Base-by-base conservation (phyloP, 1,140 invertebrate species). In the Leptestheria dahalacensis region DNA sequence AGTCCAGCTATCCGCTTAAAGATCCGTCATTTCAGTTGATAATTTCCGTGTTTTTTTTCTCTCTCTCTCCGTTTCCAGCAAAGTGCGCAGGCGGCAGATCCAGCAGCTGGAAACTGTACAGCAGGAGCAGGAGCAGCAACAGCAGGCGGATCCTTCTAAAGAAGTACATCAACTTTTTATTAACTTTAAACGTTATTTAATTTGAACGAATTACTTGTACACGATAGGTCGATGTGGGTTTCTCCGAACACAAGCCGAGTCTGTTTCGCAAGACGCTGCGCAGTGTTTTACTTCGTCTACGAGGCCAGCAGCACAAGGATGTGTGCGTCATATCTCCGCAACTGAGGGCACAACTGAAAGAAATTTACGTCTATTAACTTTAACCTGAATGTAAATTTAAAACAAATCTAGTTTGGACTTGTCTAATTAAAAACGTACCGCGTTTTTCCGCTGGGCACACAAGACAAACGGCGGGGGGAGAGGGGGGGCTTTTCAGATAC, bases 361-460 rank as follows among this genome's bases (percentile, higher is more conserved):
- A 86, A 68, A 89, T 90, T 66, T 90, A 89, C 72, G 87, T 90
- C 65, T 90, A 90, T 75, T 90, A 77, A 81, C 15, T 11, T 11
- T 48, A 46, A 29, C 11, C 18, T n/a, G 48, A 10, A 10, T 20
- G 18, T 6, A 26, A 10, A 11, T n/a, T 55, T n/a, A n/a, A n/a
- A n/a, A n/a, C n/a, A n/a, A n/a, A n/a, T n/a, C n/a, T n/a, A n/a
- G n/a, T n/a, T n/a, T n/a, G n/a, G n/a, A n/a, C n/a, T n/a, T n/a
- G n/a, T n/a, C n/a, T n/a, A n/a, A n/a, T n/a, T n/a, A n/a, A n/a
- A n/a, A n/a, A n/a, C n/a, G n/a, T n/a, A n/a, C n/a, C n/a, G n/a
- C n/a, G n/a, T n/a, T n/a, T n/a, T n/a, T n/a, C n/a, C n/a, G n/a
- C n/a, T n/a, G n/a, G n/a, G n/a, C n/a, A n/a, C n/a, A n/a, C n/a